A percentile compares a stretch with the other conserved stretches of the same genome.
phyloP scores from a whole-genome alignment of 2,797 vertebrate genomes.

The Sternarchorhynchus goeldii region DNA sequence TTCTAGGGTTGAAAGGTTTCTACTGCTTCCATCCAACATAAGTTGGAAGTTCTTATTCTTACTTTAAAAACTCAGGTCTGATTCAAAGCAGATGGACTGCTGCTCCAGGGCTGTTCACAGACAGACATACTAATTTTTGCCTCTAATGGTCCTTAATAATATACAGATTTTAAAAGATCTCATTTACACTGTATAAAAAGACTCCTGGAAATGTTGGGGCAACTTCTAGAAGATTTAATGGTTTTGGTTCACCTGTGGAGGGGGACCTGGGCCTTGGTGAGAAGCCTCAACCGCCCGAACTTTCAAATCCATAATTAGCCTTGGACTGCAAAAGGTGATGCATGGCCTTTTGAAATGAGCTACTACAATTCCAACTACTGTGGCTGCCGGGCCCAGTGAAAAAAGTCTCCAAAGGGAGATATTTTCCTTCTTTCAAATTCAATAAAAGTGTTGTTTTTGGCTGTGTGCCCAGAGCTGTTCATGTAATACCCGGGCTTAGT shows the following conservation, averaged over 20 bases:
- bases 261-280: slow-evolving; percentile 15
- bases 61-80: slow-evolving; percentile 26
- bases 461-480: slow-evolving; percentile 66
- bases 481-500: slow-evolving; percentile 61
- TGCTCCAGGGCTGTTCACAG: slow-evolving; percentile 40
- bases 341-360: slow-evolving; percentile 70
- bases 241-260: slow-evolving; percentile 45
- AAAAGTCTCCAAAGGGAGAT: slow-evolving; percentile 44
- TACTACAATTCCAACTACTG: slow-evolving; percentile 70
- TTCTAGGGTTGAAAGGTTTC: slow-evolving; percentile 36
- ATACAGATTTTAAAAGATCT: slow-evolving; percentile 46
- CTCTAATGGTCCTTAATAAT: slow-evolving; percentile 53
- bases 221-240: slow-evolving; percentile 37
- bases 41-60: slow-evolving; percentile 38
- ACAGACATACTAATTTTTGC: slow-evolving; percentile 41
- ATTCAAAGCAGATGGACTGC: slow-evolving; percentile 58
- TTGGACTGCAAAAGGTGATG: slow-evolving; percentile 59
- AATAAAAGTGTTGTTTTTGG: slow-evolving; percentile 73
- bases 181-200: slow-evolving; percentile 44
- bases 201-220: slow-evolving; percentile 29
- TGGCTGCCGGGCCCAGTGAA: slow-evolving; percentile 49
- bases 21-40: slow-evolving; percentile 37
- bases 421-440: slow-evolving; percentile 56
- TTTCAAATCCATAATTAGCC: slow-evolving; percentile 67
- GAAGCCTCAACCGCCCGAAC: slow-evolving; percentile 31